phyloP scores from a whole-genome alignment of 2,113 vertebrate species.

The Mirza zaza region DNA sequence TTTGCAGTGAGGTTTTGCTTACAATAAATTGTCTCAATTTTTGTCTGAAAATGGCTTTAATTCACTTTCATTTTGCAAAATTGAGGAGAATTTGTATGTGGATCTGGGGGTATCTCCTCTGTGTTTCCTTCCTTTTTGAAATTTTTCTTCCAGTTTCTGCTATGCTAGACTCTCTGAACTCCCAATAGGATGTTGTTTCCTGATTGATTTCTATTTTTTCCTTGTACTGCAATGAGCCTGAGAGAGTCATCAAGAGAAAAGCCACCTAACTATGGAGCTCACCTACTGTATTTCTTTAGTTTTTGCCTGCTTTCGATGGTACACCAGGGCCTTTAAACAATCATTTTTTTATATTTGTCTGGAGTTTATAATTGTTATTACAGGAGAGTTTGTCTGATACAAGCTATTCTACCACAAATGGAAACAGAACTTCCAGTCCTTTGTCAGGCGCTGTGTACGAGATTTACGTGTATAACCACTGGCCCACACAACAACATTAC shows the following conservation, averaged over 20 bases:
- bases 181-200: background rate
- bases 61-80: background rate
- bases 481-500: background rate
- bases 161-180: background rate
- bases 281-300: background rate
- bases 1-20: background rate
- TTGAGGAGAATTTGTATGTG: background rate
- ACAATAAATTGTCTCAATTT: background rate
- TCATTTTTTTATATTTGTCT: background rate
- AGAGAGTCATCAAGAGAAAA: background rate
- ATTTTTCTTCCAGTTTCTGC: background rate
- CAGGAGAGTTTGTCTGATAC: background rate
- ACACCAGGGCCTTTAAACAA: background rate
- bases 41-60: constrained; percentile 15
- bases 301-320: background rate
- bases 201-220: background rate
- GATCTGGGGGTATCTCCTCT: background rate
- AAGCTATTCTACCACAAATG: background rate
- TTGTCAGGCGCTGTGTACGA: background rate
- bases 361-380: background rate
- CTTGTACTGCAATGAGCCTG: accelerated
- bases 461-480: background rate
- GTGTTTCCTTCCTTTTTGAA: background rate
- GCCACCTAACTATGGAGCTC: background rate
- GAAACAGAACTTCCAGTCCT: background rate